Evolutionary conservation across 2,113 vertebrate species (phyloP).

Genomic region (Aegithalos caudatus): DNA sequence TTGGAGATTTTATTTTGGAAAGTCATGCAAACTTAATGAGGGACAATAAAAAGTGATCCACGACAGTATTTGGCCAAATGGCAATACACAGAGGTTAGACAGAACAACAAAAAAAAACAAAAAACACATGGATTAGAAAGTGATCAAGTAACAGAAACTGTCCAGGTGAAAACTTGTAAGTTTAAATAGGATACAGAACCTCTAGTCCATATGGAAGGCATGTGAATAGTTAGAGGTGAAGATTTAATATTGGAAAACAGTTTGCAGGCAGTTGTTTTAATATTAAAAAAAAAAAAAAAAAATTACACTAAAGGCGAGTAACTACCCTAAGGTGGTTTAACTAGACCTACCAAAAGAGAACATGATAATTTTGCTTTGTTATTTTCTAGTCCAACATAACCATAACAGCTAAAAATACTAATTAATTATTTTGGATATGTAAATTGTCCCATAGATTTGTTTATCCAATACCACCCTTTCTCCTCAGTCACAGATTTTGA

Average conservation of each 20-base stretch:
- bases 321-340: neutral
- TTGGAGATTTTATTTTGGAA: neutral
- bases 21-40: neutral
- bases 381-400: neutral
- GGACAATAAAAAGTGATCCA: neutral
- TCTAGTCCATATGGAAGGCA: neutral
- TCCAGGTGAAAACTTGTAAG: neutral
- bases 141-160: neutral
- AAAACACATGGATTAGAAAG: neutral
- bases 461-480: neutral
- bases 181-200: neutral
- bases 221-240: neutral
- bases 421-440: neutral
- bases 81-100: neutral
- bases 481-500: neutral
- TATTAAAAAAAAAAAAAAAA: too few species aligned
- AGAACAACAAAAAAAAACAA: neutral
- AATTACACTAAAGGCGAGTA: neutral
- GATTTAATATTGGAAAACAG: neutral
- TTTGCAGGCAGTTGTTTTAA: neutral
- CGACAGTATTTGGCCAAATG: neutral
- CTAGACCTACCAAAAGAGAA: neutral
- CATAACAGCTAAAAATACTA: neutral
- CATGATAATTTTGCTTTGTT: neutral
- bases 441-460: neutral